Evolutionary conservation across 2,888 invertebrate species (phyloP), one percentile per base, ranked within the genome.

Genomic region (Panorpa germanica): DNA sequence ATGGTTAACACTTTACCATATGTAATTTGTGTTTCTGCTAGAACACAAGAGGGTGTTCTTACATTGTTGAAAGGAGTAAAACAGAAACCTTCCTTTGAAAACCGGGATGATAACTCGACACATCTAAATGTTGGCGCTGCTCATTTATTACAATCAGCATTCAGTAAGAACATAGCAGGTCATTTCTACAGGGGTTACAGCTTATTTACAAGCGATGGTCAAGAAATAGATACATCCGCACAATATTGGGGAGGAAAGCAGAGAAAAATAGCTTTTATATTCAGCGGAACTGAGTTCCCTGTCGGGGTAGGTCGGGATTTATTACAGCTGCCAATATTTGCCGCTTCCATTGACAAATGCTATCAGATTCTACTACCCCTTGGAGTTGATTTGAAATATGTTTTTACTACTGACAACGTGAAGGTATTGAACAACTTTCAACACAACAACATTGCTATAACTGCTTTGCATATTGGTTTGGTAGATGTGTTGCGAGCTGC

Each of bases 261-360:
- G 12, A 16, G 12, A 20, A 19, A 18, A 26, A 10, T 34, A 14
- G 28, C 25, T 17, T 34, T 15, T 47, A 67, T 82, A 29, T 86
- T 82, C 56, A 76, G 83, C 21, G 83, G 83, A 23, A 76, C n/a
- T n/a, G n/a, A n/a, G n/a, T n/a, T n/a, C n/a, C n/a, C n/a, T n/a
- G n/a, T n/a, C n/a, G n/a, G n/a, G n/a, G n/a, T 83, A 76, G 82
- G 73, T 13, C 56, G 60, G 7, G 58, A 68, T 31, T 61, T 83
- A 34, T 66, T 81, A 64, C 54, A 60, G 39, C 57, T 82, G 14
- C 71, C 74, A 0, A 52, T 64, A 9, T 81, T 82, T 47, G 61
- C 65, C 29, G 58, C 65, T 25, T 69, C 77, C 20, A 68, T 82
- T 38, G 49, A 65, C 34, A 64, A 62, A 40, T 70, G 70, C 35